Evolutionary conservation across 2,113 vertebrate genomes (phyloP), one percentile per base, ranked within the genome.

Genomic region (Madoqua kirkii): DNA sequence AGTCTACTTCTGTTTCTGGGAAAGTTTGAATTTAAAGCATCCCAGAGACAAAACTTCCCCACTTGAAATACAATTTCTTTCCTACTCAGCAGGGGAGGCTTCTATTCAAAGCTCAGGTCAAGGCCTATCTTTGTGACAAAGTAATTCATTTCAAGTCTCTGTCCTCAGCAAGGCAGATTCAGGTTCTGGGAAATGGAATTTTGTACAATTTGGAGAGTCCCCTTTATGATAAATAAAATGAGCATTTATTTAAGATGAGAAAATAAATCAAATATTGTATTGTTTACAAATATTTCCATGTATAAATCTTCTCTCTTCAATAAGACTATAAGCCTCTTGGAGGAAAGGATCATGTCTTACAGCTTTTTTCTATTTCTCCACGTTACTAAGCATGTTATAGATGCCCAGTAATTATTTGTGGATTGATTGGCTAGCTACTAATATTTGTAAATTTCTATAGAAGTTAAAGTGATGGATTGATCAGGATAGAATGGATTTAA

Each of bases 101-200:
- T 95, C 71, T 89, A 54, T 88, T 96, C 81, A 96, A 94, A 93
- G 71, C 36, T 4, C 62, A 60, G 71, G 79, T 97, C 92, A 92
- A 89, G 92, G 57, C 62, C 62, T 43, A 25, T 84, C 83, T 96
- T 83, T 87, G 64, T 76, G 48, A 67, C n/a, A 86, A 79, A 96
- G 14, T 88, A 50, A 88, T 85, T 96, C 79, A 92, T 50, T 57
- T 7, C 19, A 45, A 40, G 6, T 85, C 40, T 95, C 82, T 67
- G 6, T 82, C 31, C 62, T 55, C 36, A 54, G 74, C 40, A 92
- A 52, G n/a, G 29, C 16, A 57, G 59, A 87, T 31, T 95, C 31
- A 67, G 52, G 40, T 76, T 92, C 40, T 81, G 40, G 43, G 81
- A 55, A 92, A 64, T 13, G 59, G 62, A 92, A 54, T 67, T 91